Base-by-base conservation (phyloP, 1,140 invertebrate species). In the Elymnias hypermnestra region DNA sequence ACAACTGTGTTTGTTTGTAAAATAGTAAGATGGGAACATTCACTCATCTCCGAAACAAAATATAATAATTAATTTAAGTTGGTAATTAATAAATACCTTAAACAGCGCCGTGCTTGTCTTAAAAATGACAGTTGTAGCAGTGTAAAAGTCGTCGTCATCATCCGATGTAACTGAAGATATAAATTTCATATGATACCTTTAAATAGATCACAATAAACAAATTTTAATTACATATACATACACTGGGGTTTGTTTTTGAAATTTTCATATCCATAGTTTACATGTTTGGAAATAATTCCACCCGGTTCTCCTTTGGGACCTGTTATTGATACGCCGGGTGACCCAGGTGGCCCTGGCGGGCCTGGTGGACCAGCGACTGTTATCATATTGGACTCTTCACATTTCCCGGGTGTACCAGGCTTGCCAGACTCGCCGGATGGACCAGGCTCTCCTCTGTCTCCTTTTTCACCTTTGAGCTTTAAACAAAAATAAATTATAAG, bases 291-390 rank as follows among this genome's bases (percentile, higher is more conserved):
- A 31, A 69, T 26, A 5, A 67, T 56, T 26, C 45, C 45, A 3
- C 62, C 67, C 2, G 71, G 69, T 51, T 75, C 69, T 15, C 72
- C 69, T 47, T 74, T 74, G 0, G 75, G 72, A 7, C 71, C 72
- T n/a, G 35, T 64, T 14, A 73, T 42, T 1, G 76, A 69, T 4
- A 60, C n/a, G 0, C 76, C 73, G n/a, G 70, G 72, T 3, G 53
- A 40, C 2, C 73, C 72, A 5, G 63, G 61, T 15, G 64, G 49
- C 1, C 73, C 73, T 0, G 61, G 64, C 3, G 65, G 63, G 0
- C 76, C 76, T 5, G 39, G 62, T 5, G 63, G 63, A 0, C 72
- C 71, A 6, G 56, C 52, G 2, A 40, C 18, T n/a, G 43, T 39
- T 4, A 48, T 23, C 14, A 33, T 13, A 18, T 51, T 60, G 12